Base-by-base conservation (phyloP, 2,113 vertebrate species). In the Cavia porcellus region DNA sequence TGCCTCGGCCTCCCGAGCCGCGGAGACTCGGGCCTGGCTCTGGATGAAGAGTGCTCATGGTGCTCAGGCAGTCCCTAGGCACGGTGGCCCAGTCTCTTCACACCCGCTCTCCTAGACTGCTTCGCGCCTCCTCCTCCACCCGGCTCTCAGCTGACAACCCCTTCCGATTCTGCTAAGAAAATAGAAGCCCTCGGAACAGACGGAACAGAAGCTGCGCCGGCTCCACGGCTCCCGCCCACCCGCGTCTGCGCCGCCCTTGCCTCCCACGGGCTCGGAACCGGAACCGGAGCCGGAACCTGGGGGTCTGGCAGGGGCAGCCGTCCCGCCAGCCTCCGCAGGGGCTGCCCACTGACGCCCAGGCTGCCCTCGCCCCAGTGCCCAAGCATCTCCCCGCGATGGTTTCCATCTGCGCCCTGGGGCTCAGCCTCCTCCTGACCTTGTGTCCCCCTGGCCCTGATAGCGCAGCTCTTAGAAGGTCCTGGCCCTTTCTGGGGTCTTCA, bases 81-180 rank as follows among this genome's bases (percentile, higher is more conserved):
- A 17, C 42, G 35, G 86, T 22, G 85, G 45, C 82, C 57, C 32
- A 89, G 82, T 85, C 72, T 86, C 22, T 83, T 88, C 81, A 64
- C 96, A 90, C 93, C 81, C 83, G 82, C 94, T 93, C 90, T 87
- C 87, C 92, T 57, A 95, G 95, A 79, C 86, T 82, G 89, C 91
- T 90, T 95, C 89, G 62, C 91, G 87, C 93, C 89, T 83, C 95
- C 92, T 90, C 96, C 95, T 82, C 95, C 86, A 89, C 82, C 83
- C 79, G 79, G 57, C 92, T 92, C 87, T 93, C 80, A 81, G 92
- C 96, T 89, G 92, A 97, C 94, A 97, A 75, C 92, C 70, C 97
- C 96, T 92, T 93, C 90, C 52, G 92, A 93, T 88, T 92, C 91
- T 38, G 90, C 92, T 93, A 92, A 95, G 96, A 97, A 97, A 96